Evolutionary conservation across 2,797 vertebrate genomes (phyloP), one percentile per base, ranked within the genome.

Genomic region (Chelon auratus): DNA sequence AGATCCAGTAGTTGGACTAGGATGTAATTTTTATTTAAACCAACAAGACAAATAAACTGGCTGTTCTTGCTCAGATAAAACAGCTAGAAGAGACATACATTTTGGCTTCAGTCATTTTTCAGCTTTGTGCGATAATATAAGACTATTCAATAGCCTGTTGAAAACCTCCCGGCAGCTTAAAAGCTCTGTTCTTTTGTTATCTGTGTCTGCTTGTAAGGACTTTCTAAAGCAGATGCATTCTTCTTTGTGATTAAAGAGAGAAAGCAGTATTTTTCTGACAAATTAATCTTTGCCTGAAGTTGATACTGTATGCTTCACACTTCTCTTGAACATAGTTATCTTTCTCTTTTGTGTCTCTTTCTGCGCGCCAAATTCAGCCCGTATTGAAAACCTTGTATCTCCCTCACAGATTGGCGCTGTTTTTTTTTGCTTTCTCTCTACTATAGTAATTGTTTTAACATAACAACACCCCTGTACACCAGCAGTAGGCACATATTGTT

Each of bases 101-200:
- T 71, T 78, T 76, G 39, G 15, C 65, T 70, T 47, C 73, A 63
- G 59, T 77, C 2, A 70, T 87, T 81, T 78, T 68, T 68, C 45
- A 57, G 80, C 69, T 77, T 76, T 72, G 53, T 80, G 64, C 54
- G 20, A 75, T 73, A 84, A 75, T 70, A 72, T 68, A 54, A 26
- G 50, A 76, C 67, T 66, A 22, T 72, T 79, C 76, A 77, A 75
- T 60, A 72, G 79, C 54, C 51, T 60, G 39, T 59, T 83, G 75
- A 76, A 86, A 85, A 84, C 47, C 77, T 77, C 55, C 75, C n/a
- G 55, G 83, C 82, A 87, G 86, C 83, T 83, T 89, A 89, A 89
- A 85, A 87, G 83, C 74, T 84, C 69, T 55, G 45, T 77, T 85
- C 75, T 83, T 90, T 85, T 88, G 75, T 85, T 81, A 82, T 87